Conservation (phyloP, 2,113 vertebrate genomes). For the Dicerorhinus sumatrensis region DNA sequence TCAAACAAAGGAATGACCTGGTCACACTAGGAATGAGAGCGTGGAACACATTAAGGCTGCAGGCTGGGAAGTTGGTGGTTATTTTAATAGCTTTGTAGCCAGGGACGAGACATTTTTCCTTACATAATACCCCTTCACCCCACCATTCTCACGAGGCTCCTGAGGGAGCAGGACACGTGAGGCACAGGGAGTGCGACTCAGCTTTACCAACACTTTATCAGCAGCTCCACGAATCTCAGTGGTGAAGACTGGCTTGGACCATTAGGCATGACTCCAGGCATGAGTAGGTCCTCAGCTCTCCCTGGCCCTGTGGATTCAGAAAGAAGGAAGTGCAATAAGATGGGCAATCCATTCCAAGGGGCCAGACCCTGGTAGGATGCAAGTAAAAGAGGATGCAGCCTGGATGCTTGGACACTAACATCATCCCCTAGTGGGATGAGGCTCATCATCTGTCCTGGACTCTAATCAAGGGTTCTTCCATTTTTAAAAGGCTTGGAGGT, state of each 20-base stretch:
- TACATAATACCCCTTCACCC: neutral
- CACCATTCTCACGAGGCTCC: neutral
- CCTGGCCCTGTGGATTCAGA: neutral
- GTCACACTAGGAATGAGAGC: neutral
- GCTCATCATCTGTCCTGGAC: neutral
- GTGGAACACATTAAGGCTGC: neutral
- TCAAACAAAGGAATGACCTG: neutral
- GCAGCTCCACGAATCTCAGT: neutral
- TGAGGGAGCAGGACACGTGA: neutral
- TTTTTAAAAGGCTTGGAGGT: neutral
- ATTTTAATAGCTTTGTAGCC: neutral
- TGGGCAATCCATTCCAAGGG: no score
- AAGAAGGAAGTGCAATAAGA: neutral
- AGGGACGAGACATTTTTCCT: neutral
- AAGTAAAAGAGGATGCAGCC: neutral
- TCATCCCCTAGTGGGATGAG: neutral
- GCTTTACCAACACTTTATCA: neutral
- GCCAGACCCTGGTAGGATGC: neutral
- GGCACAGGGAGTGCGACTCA: neutral
- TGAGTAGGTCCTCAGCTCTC: fast-evolving
- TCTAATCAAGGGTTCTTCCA: neutral
- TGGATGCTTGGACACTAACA: neutral
- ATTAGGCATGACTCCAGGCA: neutral
- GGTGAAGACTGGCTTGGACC: no score
- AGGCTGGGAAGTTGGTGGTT: no score